Evolutionary conservation across 2,888 invertebrate species (phyloP).

Genomic region (Adineta ricciae): DNA sequence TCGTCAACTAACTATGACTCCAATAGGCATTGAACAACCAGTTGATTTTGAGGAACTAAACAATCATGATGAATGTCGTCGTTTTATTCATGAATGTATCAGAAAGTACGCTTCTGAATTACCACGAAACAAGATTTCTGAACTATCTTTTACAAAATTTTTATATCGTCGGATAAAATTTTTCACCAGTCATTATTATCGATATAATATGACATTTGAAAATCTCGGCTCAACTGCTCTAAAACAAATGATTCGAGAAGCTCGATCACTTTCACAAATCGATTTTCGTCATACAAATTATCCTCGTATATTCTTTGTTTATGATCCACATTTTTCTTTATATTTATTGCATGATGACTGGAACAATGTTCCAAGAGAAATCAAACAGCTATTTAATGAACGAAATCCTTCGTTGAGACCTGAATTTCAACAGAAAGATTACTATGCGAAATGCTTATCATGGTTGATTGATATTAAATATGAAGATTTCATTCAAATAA

Average conservation of each 20-base stretch:
- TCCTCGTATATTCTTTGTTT: conserved; percentile 9
- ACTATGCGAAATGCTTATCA: conserved; percentile 2
- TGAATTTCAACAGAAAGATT: not conserved
- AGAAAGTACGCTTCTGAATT: not conserved
- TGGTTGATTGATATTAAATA: conserved; percentile 9
- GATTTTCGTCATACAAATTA: not conserved
- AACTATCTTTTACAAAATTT: conserved; percentile 9
- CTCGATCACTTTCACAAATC: not conserved
- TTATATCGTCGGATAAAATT: conserved; percentile 1
- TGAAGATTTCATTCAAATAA: not conserved
- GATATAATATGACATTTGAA: not conserved
- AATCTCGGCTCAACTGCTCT: not conserved
- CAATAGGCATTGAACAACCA: not conserved
- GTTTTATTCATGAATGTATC: not conserved
- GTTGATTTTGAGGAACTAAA: not conserved
- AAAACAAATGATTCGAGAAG: conserved; percentile 5
- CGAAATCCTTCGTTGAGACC: not conserved
- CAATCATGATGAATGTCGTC: not conserved
- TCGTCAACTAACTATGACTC: not conserved
- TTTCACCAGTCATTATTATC: conserved; percentile 3
- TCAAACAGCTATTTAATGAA: not conserved
- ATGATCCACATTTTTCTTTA: not conserved
- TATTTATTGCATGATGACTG: conserved; percentile 3
- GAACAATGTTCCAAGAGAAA: not conserved
- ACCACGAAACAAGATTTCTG: not conserved